Conservation (phyloP, 2,113 vertebrate species). For the Dromiciops gliroides region DNA sequence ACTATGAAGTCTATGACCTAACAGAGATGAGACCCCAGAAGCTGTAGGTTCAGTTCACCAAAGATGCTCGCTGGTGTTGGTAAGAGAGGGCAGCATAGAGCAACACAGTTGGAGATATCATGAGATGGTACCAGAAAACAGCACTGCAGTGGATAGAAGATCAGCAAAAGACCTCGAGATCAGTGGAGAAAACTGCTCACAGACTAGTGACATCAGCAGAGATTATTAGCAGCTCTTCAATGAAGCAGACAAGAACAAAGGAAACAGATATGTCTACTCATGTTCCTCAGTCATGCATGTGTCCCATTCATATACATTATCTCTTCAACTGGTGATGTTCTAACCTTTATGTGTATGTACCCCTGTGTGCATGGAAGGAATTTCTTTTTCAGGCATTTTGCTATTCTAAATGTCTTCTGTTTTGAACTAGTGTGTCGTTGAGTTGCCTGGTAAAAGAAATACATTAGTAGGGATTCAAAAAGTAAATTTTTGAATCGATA, state of each 20-base stretch:
- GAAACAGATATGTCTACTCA: background rate
- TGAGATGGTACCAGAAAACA: background rate
- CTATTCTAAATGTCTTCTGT: background rate
- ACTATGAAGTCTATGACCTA: background rate
- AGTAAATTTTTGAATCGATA: background rate
- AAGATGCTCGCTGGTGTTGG: background rate
- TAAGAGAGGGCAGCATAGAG: background rate
- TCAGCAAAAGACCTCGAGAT: background rate
- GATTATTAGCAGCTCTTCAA: background rate
- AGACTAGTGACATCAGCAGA: background rate
- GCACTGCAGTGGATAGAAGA: background rate
- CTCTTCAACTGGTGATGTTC: background rate
- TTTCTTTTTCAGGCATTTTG: background rate
- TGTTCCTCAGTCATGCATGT: background rate
- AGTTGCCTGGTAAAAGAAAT: too few species aligned
- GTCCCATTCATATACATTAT: background rate
- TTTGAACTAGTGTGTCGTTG: background rate
- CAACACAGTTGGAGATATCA: background rate
- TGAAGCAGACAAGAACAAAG: background rate
- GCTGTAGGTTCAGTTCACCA: background rate
- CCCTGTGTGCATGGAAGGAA: background rate
- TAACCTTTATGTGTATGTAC: background rate
- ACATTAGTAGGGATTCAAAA: background rate
- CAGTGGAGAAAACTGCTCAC: background rate
- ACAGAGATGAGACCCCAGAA: background rate